Evolutionary conservation across 2,113 vertebrate species (phyloP), one percentile per base, ranked within the genome.

Genomic region (Equus quagga): DNA sequence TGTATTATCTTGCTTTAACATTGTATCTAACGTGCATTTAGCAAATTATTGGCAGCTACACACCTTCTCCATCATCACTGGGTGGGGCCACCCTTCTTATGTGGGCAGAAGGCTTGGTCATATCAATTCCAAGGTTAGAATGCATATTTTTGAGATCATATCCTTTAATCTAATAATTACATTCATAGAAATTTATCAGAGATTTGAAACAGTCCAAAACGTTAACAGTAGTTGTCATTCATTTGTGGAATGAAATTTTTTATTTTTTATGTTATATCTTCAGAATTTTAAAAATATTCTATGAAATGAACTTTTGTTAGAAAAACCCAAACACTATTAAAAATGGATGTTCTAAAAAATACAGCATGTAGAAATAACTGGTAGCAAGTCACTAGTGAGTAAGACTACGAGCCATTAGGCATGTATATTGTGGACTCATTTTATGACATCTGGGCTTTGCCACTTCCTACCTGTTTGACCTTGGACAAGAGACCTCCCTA

Each of bases 121-220:
- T 92, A 44, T 73, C 17, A 69, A 69, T 83, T 54, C 28, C 14
- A 83, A 70, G n/a, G 13, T 60, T 76, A 69, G 78, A 88, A 51
- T 83, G 65, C 46, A 28, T 75, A 44, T 12, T 87, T 80, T 86
- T 92, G n/a, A 89, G 60, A 89, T 46, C 23, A 26, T 46, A 33
- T 70, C 28, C 4, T 62, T 90, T 93, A 75, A 49, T 65, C 12
- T 41, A 84, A 19, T 65, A 91, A 89, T 73, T 70, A 76, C n/a
- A 88, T n/a, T 54, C 31, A 58, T 84, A 91, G 11, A 84, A 31
- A 95, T 90, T 87, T 88, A 80, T 79, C 78, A 80, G 51, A 69
- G 33, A 73, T 88, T 78, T 46, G 49, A 94, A 94, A 83, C 41
- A 46, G 11, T 93, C 51, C 70, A 44, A 87, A 95, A 78, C 86